Evolutionary conservation across 1,140 invertebrate species (phyloP), one percentile per base, ranked within the genome.

Genomic region (Parasteatoda tepidariorum): DNA sequence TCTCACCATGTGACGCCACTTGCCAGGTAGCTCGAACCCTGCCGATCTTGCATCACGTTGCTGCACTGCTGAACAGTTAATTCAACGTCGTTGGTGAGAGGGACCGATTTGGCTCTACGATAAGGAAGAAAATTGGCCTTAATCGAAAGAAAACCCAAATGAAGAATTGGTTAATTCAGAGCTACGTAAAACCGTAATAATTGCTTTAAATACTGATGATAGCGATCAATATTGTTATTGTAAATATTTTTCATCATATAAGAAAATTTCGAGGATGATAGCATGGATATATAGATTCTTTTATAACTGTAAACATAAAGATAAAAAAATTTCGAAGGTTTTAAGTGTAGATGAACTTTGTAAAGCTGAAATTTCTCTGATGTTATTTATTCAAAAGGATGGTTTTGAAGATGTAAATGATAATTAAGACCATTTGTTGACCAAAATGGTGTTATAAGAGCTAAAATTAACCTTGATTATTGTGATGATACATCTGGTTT

Each of bases 51-150:
- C 30, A 13, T 82, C 78, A 7, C 2, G 33, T 9, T 33, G 48
- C n/a, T 70, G 31, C 64, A 38, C 34, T 5, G 5, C 6, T 15
- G 41, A 57, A n/a, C 70, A 84, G 5, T 75, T 75, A 28, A 2
- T 75, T 15, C 0, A 30, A 41, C 18, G 15, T 22, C 33, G 38
- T 30, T 75, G 62, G 41, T 84, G 82, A 71, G 66, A 84, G 67
- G 83, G 66, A 61, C 73, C 74, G 15, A 3, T 48, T 18, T 76
- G 67, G 73, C 28, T 84, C 7, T 6, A 11, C 2, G 15, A 61
- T 24, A 30, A 22, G 13, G 67, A 76, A 18, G 55, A 67, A 5
- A 41, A 59, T 15, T 85, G 70, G 86, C 82, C 84, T 2, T 71
- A 71, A 11, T 61, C 28, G 2, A 22, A 81, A 2, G 13, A 48